Evolutionary conservation across 2,888 invertebrate genomes (phyloP), one percentile per base, ranked within the genome.

Genomic region (Molorchus minor): DNA sequence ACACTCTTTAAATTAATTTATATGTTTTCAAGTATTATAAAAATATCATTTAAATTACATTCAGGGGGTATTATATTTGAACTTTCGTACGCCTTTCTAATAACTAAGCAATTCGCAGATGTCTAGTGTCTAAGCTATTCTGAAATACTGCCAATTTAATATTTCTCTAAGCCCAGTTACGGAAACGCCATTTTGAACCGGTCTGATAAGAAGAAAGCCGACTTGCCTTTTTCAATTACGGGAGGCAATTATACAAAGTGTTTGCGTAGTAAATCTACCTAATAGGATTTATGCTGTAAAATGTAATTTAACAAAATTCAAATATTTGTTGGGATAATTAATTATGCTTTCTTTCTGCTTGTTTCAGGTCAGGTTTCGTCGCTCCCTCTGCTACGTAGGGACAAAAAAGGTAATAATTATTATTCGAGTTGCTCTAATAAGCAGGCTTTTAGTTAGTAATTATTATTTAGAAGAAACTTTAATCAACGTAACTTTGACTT

Each of bases 261-360:
- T 41, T 41, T 38, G 16, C 49, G 15, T 19, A 52, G 17, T 8
- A 19, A 41, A 52, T 52, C 51, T 19, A 21, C 25, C 51, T 52
- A 40, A 38, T 20, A 40, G 29, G 29, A 19, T 52, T 52, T 41
- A 29, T 30, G 30, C 17, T 25, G 40, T 20, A 40, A 51, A 51
- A 51, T 40, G 25, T 38, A 25, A 25, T 40, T 52, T 47, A 36
- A 52, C 29, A 52, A 40, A 52, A 52, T 19, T 52, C 29, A 52
- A 52, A 52, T 52, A 52, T 52, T 52, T 41, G 41, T 52, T 52
- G 16, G 40, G 41, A 52, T 52, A 52, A 52, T 52, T 49, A 40
- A 49, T 49, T 38, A 49, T 35, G 36, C 29, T 41, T 52, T 29
- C 40, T 41, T 40, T 41, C 25, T 25, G 4, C 51, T 52, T 52